phyloP scores from a whole-genome alignment of 2,113 vertebrate genomes.

The Riparia riparia region DNA sequence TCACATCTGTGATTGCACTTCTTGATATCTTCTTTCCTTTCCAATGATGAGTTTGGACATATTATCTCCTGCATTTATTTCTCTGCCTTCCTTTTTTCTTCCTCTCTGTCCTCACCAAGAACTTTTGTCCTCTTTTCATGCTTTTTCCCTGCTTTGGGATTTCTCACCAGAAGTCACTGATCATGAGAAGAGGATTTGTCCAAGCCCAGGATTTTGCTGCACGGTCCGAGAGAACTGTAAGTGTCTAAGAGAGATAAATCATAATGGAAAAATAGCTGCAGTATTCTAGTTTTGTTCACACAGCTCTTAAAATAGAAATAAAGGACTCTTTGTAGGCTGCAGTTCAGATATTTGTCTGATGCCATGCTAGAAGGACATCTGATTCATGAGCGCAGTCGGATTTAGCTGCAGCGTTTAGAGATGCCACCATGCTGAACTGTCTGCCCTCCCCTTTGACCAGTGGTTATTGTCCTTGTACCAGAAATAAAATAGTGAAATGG shows the following conservation, averaged over 20 bases:
- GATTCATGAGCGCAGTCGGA: not conserved
- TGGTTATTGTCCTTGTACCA: not conserved
- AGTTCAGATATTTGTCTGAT: slow-evolving; percentile 37
- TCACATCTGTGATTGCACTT: not conserved
- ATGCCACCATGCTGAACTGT: slow-evolving; percentile 8
- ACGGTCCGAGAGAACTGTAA: not conserved
- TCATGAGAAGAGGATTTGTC: not conserved
- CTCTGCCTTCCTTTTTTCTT: not conserved
- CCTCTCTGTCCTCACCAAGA: not conserved
- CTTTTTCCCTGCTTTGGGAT: not conserved
- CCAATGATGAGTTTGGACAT: not conserved
- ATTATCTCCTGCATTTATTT: not conserved
- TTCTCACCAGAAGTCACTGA: slow-evolving; percentile 2
- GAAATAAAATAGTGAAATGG: not conserved
- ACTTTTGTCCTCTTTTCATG: not conserved
- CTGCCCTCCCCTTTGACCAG: not conserved
- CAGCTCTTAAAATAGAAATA: slow-evolving; percentile 63
- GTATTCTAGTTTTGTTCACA: slow-evolving; percentile 44
- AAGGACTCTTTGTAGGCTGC: slow-evolving; percentile 35
- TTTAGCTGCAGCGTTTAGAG: not conserved
- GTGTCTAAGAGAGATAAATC: not conserved
- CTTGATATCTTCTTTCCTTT: not conserved
- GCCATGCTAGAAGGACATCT: slow-evolving; percentile 27
- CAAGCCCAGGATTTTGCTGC: not conserved
- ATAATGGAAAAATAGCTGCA: slow-evolving; percentile 38